Conservation (phyloP, 2,797 vertebrate species). For the Ptychobarbus kaznakovi region DNA sequence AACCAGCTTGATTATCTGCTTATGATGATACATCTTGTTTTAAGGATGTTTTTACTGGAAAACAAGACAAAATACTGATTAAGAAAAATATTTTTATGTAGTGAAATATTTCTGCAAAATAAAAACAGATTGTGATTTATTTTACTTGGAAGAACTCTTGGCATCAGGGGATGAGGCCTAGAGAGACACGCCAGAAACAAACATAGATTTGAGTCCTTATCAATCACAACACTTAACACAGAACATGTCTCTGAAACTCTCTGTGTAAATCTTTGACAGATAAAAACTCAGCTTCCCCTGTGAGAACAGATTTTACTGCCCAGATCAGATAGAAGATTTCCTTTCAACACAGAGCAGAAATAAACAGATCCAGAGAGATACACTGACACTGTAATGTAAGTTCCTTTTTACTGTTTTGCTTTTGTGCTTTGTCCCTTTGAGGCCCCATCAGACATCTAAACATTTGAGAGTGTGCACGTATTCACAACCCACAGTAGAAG, state of each 20-base stretch:
- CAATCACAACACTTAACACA: constrained; percentile 66
- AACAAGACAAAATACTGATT: not conserved
- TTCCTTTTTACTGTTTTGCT: constrained; percentile 50
- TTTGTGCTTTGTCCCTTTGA: constrained; percentile 63
- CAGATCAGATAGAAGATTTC: constrained; percentile 71
- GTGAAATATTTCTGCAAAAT: constrained; percentile 13
- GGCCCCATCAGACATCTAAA: constrained; percentile 66
- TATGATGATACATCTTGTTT: not conserved
- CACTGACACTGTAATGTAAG: constrained; percentile 51
- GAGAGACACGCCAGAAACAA: constrained; percentile 41
- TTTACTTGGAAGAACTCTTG: constrained; percentile 17
- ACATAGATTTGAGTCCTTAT: constrained; percentile 69
- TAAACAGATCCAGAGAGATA: constrained; percentile 69
- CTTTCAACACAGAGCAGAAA: constrained; percentile 71
- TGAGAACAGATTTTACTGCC: constrained; percentile 70
- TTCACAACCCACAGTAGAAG: not conserved
- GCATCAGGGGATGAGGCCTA: constrained; percentile 29
- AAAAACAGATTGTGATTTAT: constrained; percentile 39
- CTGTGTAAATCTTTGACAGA: constrained; percentile 68
- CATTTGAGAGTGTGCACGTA: constrained; percentile 50
- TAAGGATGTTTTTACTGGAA: constrained; percentile 15
- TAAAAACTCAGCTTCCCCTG: constrained; percentile 66
- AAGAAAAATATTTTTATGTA: not conserved
- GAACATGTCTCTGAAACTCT: constrained; percentile 60
- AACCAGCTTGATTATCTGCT: not conserved